A percentile compares a stretch with the other conserved stretches of the same genome.
Evolutionary conservation across 2,888 invertebrate species (phyloP).

Genomic region (Coremacera marginata): DNA sequence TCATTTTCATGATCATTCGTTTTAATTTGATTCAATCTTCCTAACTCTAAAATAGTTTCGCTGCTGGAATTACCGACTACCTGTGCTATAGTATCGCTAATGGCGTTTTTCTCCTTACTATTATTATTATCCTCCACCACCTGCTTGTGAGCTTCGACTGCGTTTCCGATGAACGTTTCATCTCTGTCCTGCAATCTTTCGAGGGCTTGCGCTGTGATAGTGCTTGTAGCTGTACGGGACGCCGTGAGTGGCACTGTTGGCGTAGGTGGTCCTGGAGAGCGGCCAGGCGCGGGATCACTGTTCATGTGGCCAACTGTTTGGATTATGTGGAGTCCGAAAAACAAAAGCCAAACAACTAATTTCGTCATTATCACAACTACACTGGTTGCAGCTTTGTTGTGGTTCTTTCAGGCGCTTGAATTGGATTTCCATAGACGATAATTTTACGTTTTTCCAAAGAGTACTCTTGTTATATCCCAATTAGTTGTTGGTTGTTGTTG

Average conservation of each 20-base stretch:
- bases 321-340: slow-evolving; percentile 56
- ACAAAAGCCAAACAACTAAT: slow-evolving; percentile 57
- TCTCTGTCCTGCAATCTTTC: neutral
- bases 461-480: neutral
- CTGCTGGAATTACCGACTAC: slow-evolving; percentile 35
- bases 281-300: slow-evolving; percentile 77
- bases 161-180: slow-evolving; percentile 34
- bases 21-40: slow-evolving; percentile 43
- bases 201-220: neutral
- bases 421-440: slow-evolving; percentile 54
- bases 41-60: slow-evolving; percentile 38
- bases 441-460: slow-evolving; percentile 10
- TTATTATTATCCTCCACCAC: slow-evolving; percentile 17
- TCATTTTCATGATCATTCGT: slow-evolving; percentile 43
- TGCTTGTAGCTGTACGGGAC: neutral
- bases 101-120: neutral
- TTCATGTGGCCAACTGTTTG: slow-evolving; percentile 69
- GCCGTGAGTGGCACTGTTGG: slow-evolving; percentile 66
- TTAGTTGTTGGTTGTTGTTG: neutral
- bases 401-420: slow-evolving; percentile 39
- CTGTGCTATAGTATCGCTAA: neutral
- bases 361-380: slow-evolving; percentile 59
- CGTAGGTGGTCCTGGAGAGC: slow-evolving; percentile 75
- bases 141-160: slow-evolving; percentile 46
- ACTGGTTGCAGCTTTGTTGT: slow-evolving; percentile 50